These are phyloP conservation scores for Lepidothrix coronata DNA, from an alignment of 2,113 vertebrate species.

Conservation along the genomic window DNA sequence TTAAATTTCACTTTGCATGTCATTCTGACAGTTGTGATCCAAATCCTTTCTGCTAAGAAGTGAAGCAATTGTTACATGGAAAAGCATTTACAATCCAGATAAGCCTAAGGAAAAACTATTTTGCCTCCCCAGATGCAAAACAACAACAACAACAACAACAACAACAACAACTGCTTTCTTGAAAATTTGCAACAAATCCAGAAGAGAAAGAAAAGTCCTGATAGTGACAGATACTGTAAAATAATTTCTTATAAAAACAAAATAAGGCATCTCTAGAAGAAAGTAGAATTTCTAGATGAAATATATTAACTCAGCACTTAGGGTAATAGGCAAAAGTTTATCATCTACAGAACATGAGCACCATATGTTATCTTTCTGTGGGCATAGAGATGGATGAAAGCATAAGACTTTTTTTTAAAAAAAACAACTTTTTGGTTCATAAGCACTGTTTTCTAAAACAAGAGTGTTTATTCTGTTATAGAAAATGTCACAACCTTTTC, in stretches of 20 bases:
- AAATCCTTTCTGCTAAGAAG: neutral
- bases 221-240: neutral
- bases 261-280: neutral
- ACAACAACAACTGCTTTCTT: neutral
- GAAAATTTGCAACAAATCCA: neutral
- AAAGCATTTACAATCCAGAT: neutral
- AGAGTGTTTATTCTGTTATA: slow-evolving; percentile 20
- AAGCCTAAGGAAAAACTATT: neutral
- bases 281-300: neutral
- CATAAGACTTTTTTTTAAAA: neutral
- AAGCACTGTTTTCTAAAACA: slow-evolving; percentile 15
- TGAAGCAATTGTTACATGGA: neutral
- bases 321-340: slow-evolving; percentile 8
- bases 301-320: neutral
- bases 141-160: neutral
- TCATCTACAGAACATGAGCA: slow-evolving; percentile 23
- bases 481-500: slow-evolving; percentile 59
- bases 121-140: neutral
- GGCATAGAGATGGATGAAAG: slow-evolving; percentile 23
- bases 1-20: neutral
- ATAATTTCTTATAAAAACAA: neutral
- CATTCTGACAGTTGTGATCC: neutral
- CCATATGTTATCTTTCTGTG: slow-evolving; percentile 42
- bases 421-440: neutral
- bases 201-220: neutral